These are phyloP conservation scores for Spongilla lacustris DNA, from an alignment of 37 sponge, comb jelly and placozoan genomes.

Conservation along the genomic window DNA sequence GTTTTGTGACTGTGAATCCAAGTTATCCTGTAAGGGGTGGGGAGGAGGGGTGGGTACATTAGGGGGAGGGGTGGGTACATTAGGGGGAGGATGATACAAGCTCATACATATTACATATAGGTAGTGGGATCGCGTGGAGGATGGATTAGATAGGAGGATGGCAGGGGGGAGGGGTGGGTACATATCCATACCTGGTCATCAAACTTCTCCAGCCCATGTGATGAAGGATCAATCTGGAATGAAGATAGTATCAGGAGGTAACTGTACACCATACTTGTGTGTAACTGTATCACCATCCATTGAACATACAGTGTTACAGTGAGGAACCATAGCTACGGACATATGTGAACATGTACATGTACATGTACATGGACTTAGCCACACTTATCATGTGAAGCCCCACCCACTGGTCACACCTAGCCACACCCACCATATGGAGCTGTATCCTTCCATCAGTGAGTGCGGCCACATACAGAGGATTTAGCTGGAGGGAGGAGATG, in stretches of 20 bases:
- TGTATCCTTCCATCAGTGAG: constrained; percentile 83
- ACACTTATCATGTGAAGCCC: background rate
- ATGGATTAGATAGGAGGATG: no score
- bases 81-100: background rate
- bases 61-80: no score
- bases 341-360: background rate
- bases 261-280: no score
- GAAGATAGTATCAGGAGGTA: background rate
- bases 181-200: background rate
- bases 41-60: no score
- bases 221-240: background rate
- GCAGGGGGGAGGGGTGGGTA: no score
- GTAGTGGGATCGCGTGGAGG: no score
- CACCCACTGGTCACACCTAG: background rate
- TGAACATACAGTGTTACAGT: no score
- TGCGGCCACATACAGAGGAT: constrained; percentile 87
- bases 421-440: constrained; percentile 71
- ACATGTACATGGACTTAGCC: background rate
- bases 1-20: background rate
- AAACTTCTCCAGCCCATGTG: background rate
- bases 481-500: constrained; percentile 68
- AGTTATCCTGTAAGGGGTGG: background rate
- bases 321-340: no score
- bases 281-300: no score
- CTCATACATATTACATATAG: no score